These are phyloP conservation scores for Clusia tigrina DNA, from an alignment of 2,888 invertebrate genomes.

Conservation along the genomic window DNA sequence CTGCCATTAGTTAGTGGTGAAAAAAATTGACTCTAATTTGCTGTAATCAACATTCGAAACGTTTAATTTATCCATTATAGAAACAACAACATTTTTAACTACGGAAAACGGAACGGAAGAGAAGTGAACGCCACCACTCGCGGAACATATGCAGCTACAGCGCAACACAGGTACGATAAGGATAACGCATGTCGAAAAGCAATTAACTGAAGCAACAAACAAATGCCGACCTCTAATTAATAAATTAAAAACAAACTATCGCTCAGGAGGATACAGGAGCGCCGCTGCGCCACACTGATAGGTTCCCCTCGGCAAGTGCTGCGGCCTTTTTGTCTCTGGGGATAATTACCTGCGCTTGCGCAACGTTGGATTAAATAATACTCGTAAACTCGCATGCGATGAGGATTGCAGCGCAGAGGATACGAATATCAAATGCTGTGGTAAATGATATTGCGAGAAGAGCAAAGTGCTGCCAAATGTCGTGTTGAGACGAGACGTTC, in stretches of 20 bases:
- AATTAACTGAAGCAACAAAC: constrained; percentile 43
- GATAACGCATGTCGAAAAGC: constrained; percentile 57
- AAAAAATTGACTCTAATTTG: constrained; percentile 31
- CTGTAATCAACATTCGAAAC: constrained; percentile 35
- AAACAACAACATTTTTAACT: too few relatives aligned
- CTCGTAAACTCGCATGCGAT: not conserved
- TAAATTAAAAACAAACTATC: constrained; percentile 58
- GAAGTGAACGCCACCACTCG: constrained; percentile 23
- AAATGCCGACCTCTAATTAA: constrained; percentile 61
- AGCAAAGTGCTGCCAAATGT: not conserved
- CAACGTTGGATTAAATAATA: not conserved
- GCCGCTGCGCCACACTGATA: not conserved
- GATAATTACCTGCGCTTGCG: constrained; percentile 6
- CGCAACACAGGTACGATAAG: constrained; percentile 39
- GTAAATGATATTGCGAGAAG: not conserved
- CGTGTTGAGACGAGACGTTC: not conserved
- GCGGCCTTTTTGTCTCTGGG: not conserved
- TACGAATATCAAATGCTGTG: constrained; percentile 16
- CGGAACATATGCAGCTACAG: constrained; percentile 29
- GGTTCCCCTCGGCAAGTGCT: not conserved
- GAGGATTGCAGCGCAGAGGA: not conserved
- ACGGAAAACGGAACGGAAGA: constrained; percentile 38
- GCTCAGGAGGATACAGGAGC: constrained; percentile 3
- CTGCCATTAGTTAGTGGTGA: not conserved
- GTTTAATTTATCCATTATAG: constrained; percentile 32